phyloP scores from a whole-genome alignment of 2,113 vertebrate species.

The Sphaerodactylus townsendi region DNA sequence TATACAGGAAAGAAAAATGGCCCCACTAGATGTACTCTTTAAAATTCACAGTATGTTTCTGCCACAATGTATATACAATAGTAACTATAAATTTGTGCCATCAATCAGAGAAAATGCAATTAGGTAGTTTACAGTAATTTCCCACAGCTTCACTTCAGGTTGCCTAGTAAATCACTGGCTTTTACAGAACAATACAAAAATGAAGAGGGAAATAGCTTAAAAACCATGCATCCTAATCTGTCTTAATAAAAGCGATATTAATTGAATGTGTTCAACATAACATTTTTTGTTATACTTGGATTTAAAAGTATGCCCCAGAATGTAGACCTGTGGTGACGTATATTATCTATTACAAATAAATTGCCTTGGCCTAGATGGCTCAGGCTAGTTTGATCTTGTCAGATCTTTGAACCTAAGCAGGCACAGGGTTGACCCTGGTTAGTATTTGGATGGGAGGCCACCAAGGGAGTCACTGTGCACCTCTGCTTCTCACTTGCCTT shows the following conservation, averaged over 20 bases:
- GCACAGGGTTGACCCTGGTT: no score
- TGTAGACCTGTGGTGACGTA: neutral
- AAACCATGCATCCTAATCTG: neutral
- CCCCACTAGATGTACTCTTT: neutral
- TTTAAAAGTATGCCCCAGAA: neutral
- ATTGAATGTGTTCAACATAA: neutral
- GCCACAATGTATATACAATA: neutral
- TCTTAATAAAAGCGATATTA: conserved; percentile 33
- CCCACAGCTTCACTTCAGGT: neutral
- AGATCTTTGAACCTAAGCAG: no score
- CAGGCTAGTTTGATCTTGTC: no score
- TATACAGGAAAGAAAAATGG: neutral
- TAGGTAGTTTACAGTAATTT: conserved; percentile 2
- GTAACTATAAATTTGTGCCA: neutral
- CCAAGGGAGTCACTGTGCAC: no score
- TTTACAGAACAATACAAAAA: conserved; percentile 26
- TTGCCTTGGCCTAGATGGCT: no score
- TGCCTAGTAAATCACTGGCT: conserved; percentile 19
- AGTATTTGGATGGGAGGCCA: no score
- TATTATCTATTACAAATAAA: neutral
- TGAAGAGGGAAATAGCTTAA: conserved; percentile 12
- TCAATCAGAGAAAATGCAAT: neutral
- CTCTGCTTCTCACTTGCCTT: no score
- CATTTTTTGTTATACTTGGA: neutral
- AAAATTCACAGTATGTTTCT: neutral